phyloP scores from a whole-genome alignment of 1,140 invertebrate genomes.

The Ephestia elutella region DNA sequence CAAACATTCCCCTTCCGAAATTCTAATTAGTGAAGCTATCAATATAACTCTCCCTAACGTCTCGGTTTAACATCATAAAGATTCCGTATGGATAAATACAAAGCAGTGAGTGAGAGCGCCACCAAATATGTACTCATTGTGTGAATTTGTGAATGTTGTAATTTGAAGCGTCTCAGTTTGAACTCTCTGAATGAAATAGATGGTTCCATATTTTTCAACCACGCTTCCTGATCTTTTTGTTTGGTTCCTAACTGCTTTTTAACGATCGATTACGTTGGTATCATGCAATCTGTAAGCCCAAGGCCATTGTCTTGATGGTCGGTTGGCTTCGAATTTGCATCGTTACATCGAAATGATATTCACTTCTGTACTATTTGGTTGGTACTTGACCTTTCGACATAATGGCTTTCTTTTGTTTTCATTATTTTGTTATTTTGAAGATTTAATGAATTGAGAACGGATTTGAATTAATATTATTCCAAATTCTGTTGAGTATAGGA shows the following conservation, averaged over 20 bases:
- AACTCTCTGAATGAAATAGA: neutral
- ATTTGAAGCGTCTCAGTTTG: neutral
- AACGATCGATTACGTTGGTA: constrained; percentile 6
- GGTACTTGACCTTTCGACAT: neutral
- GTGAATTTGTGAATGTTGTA: neutral
- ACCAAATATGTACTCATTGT: neutral
- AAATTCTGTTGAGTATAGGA: too few relatives aligned
- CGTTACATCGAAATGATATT: neutral
- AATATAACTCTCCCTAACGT: too few relatives aligned
- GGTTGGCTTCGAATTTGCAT: constrained; percentile 5
- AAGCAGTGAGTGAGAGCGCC: too few relatives aligned
- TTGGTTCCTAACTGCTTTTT: constrained; percentile 2
- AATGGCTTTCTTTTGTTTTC: neutral
- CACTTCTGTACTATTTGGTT: neutral
- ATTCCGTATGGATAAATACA: too few relatives aligned
- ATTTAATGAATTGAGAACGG: neutral
- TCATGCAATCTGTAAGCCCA: constrained; percentile 3
- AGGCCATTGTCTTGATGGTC: constrained; percentile 8
- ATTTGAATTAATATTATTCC: neutral
- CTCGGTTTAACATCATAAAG: too few relatives aligned
- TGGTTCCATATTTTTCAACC: neutral
- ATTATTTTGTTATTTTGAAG: neutral
- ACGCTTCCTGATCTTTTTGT: neutral
- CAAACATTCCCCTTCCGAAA: too few relatives aligned
- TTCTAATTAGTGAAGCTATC: too few relatives aligned